Evolutionary conservation across 2,797 vertebrate genomes (phyloP).

Genomic region (Coilia nasus): DNA sequence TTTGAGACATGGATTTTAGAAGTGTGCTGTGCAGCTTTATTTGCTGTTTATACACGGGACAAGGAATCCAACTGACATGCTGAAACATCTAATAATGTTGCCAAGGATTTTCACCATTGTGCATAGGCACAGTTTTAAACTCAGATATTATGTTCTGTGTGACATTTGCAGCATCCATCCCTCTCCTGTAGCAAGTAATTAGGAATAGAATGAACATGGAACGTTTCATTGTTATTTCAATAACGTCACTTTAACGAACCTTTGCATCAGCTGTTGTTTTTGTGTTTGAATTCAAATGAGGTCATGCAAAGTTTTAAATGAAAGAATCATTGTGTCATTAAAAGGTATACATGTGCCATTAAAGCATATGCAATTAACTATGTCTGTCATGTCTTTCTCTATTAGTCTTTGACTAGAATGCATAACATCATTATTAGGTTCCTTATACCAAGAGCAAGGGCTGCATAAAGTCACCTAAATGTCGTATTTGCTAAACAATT

Average conservation of each 20-base stretch:
- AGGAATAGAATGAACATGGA: neutral
- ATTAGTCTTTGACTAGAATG: neutral
- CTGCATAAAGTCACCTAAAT: too few relatives aligned
- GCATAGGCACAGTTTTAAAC: neutral
- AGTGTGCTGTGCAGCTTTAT: neutral
- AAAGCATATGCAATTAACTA: neutral
- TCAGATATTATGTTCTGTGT: neutral
- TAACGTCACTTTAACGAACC: neutral
- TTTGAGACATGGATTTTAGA: neutral
- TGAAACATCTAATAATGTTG: neutral
- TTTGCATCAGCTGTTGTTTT: neutral
- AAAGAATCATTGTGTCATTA: neutral
- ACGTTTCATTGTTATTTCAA: neutral
- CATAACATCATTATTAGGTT: neutral
- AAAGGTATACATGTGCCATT: neutral
- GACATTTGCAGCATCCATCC: neutral
- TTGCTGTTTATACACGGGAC: neutral
- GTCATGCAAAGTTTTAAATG: neutral
- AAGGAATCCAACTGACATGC: neutral
- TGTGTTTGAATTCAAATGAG: neutral
- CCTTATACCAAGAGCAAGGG: neutral
- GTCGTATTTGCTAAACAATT: too few relatives aligned
- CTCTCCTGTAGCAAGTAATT: neutral
- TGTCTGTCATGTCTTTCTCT: neutral
- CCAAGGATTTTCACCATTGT: constrained; percentile 4